A percentile compares a stretch with the other conserved stretches of the same genome.
phyloP scores from a whole-genome alignment of 2,113 vertebrate species.

The Erythrolamprus reginae region DNA sequence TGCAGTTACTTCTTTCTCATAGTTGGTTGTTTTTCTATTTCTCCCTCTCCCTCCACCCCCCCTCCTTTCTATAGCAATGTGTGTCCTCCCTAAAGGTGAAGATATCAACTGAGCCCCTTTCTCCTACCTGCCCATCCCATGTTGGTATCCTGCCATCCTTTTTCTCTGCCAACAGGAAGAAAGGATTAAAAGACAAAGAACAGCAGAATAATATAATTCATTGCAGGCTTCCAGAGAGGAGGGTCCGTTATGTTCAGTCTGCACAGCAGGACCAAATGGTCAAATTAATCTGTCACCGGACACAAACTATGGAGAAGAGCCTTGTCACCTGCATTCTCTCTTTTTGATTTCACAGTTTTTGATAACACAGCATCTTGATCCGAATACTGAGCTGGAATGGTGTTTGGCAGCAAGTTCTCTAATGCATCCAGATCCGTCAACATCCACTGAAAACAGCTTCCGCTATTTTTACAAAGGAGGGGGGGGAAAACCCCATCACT shows the following conservation, averaged over 20 bases:
- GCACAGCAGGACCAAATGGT: not conserved
- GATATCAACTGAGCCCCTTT: not conserved
- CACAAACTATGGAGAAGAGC: not conserved
- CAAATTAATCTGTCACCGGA: not conserved
- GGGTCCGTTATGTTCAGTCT: not conserved
- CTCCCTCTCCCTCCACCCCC: too few relatives aligned
- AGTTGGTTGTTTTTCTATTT: not conserved
- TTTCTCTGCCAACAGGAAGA: constrained; percentile 4
- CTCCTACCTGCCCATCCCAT: not conserved
- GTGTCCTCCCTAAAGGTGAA: not conserved
- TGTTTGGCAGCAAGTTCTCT: not conserved
- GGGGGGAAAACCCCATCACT: not conserved
- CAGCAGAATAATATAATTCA: constrained; percentile 22
- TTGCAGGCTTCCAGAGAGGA: not conserved
- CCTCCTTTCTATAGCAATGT: not conserved
- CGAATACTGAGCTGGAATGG: not conserved
- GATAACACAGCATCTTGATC: not conserved
- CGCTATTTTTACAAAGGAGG: not conserved
- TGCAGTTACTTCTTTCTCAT: not conserved
- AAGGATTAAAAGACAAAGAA: constrained; percentile 44
- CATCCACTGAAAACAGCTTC: not conserved
- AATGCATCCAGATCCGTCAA: not conserved
- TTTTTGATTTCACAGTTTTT: not conserved
- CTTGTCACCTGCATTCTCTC: not conserved
- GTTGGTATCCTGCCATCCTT: not conserved